Percentiles rank a stretch among this genome's conserved stretches.
These are phyloP conservation scores for Huso huso DNA, from an alignment of 2,797 vertebrate genomes.

Conservation along the genomic window DNA sequence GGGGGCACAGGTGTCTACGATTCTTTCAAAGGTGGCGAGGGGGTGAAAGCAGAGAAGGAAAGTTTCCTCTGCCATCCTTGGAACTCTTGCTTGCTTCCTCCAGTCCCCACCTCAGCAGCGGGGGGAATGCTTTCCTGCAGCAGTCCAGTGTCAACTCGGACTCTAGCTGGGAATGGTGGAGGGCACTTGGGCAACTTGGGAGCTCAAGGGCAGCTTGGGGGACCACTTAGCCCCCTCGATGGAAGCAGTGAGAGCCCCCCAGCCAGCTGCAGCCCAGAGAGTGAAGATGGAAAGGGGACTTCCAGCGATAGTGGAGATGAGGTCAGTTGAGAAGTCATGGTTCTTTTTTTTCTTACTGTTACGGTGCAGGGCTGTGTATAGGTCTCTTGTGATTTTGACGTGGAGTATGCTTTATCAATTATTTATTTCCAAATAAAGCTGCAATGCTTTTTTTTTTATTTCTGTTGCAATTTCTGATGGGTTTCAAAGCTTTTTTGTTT, in stretches of 20 bases:
- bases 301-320: conserved; percentile 2
- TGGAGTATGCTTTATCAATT: too few species aligned
- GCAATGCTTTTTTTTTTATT: too few species aligned
- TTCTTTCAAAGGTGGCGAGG: conserved; percentile 2
- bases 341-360: not conserved
- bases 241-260: not conserved
- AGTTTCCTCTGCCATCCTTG: not conserved
- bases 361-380: too few species aligned
- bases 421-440: too few species aligned
- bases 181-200: not conserved
- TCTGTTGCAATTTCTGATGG: too few species aligned
- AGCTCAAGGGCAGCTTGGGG: not conserved
- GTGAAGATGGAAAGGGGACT: conserved; percentile 1
- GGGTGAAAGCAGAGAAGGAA: not conserved
- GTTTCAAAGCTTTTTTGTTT: too few species aligned
- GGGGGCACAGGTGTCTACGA: conserved; percentile 6
- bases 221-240: not conserved
- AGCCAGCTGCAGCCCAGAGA: not conserved
- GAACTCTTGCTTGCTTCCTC: conserved; percentile 3
- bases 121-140: not conserved
- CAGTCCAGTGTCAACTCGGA: conserved; percentile 1
- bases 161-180: not conserved
- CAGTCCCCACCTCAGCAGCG: not conserved
- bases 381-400: too few species aligned
- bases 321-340: not conserved